A percentile compares a stretch with the other conserved stretches of the same genome.
These are phyloP conservation scores for Zelostemma sp. DNA, from an alignment of 1,140 invertebrate species.

Conservation along the genomic window DNA sequence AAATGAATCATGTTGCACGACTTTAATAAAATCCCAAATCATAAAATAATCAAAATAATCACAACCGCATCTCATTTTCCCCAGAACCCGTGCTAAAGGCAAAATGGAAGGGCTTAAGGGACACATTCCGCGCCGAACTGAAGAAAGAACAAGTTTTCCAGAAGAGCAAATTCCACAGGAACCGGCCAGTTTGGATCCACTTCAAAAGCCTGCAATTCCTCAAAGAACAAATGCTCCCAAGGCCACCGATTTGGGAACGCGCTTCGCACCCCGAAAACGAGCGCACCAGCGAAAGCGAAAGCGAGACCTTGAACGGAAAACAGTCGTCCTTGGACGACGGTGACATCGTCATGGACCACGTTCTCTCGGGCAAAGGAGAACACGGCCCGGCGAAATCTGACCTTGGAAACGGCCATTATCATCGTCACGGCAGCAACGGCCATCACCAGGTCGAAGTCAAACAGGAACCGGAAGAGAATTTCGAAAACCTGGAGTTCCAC, in stretches of 20 bases:
- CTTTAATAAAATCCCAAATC: too few species aligned
- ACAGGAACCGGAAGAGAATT: constrained; percentile 58
- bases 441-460: constrained; percentile 54
- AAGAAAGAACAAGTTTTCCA: constrained; percentile 66
- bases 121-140: constrained; percentile 68
- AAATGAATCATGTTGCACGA: too few species aligned
- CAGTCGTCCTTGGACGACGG: constrained; percentile 47
- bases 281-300: constrained; percentile 48
- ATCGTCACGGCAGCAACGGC: constrained; percentile 16
- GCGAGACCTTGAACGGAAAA: constrained; percentile 29
- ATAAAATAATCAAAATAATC: too few species aligned
- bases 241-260: constrained; percentile 64
- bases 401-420: constrained; percentile 23
- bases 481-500: constrained; percentile 59
- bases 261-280: constrained; percentile 37
- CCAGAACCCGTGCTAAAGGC: constrained; percentile 64
- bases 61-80: too few species aligned
- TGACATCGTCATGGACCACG: constrained; percentile 42
- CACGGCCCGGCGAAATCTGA: constrained; percentile 37
- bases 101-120: constrained; percentile 69
- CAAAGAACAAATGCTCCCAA: constrained; percentile 66
- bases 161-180: constrained; percentile 59
- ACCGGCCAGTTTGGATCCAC: constrained; percentile 67
- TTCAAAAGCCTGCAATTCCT: constrained; percentile 64
- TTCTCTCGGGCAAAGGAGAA: constrained; percentile 39